A percentile compares a stretch with the other conserved stretches of the same genome.
Evolutionary conservation across 1,140 invertebrate species (phyloP).

Genomic region (Elymnias hypermnestra): DNA sequence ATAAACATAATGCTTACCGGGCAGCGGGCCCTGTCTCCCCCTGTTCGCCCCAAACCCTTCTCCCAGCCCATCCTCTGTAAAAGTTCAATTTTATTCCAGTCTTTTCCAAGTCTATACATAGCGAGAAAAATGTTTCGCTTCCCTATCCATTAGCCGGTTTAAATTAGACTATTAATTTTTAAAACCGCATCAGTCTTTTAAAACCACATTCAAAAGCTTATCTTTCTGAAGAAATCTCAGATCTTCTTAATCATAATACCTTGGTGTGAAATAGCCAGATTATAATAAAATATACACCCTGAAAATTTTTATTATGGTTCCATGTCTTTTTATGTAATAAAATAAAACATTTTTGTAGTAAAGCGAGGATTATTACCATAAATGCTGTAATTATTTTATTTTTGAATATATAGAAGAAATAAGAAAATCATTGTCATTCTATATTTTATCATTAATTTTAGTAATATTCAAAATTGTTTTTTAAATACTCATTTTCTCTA

Average conservation of each 20-base stretch:
- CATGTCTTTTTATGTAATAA: too few relatives aligned
- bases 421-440: too few relatives aligned
- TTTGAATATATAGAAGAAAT: too few relatives aligned
- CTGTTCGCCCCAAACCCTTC: conserved; percentile 14
- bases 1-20: conserved; percentile 62
- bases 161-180: conserved; percentile 65
- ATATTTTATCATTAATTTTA: too few relatives aligned
- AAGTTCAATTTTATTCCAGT: conserved; percentile 64
- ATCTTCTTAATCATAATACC: conserved; percentile 1
- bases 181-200: conserved; percentile 37
- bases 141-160: conserved; percentile 51
- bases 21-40: conserved; percentile 17
- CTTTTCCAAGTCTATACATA: conserved; percentile 34
- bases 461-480: neutral
- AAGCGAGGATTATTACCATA: too few relatives aligned
- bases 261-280: too few relatives aligned
- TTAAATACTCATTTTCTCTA: too few relatives aligned
- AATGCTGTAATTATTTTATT: too few relatives aligned
- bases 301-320: too few relatives aligned
- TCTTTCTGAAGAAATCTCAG: conserved; percentile 5
- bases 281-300: too few relatives aligned
- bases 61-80: conserved; percentile 25
- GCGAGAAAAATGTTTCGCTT: conserved; percentile 53
- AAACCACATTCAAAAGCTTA: conserved; percentile 16
- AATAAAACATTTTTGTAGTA: too few relatives aligned